Evolutionary conservation across 2,797 vertebrate genomes (phyloP).

Genomic region (Anguilla pacifica): DNA sequence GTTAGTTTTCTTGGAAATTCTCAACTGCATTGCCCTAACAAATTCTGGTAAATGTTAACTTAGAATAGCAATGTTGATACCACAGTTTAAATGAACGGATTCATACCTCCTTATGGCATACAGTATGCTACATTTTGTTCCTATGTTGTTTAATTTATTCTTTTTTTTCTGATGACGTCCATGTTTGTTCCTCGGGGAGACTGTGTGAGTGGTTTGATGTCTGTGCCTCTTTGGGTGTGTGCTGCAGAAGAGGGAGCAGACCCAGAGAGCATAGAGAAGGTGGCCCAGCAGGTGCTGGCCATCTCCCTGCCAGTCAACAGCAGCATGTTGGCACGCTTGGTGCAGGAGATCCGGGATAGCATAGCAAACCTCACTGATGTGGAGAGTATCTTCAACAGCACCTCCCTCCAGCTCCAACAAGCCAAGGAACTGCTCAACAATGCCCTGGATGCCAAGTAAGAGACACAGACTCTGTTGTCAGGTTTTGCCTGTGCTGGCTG

Average conservation of each 20-base stretch:
- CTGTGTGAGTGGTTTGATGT: not conserved
- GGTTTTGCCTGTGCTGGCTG: not conserved
- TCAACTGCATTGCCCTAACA: not conserved
- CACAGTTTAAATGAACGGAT: not conserved
- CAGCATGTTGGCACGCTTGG: conserved; percentile 59
- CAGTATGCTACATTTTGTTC: not conserved
- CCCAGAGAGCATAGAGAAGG: conserved; percentile 81
- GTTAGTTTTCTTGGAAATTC: not conserved
- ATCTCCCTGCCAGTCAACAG: conserved; percentile 78
- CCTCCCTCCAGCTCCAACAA: conserved; percentile 62
- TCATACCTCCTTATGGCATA: not conserved
- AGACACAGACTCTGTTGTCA: not conserved
- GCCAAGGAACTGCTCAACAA: conserved; percentile 70
- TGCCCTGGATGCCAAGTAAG: conserved; percentile 77
- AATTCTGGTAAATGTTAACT: not conserved
- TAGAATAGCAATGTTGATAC: not conserved
- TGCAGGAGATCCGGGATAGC: conserved; percentile 73
- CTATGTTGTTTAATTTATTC: not conserved
- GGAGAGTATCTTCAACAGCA: conserved; percentile 72
- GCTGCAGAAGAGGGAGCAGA: conserved; percentile 83
- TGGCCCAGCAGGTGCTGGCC: conserved; percentile 77
- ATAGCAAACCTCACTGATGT: conserved; percentile 73
- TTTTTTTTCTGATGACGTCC: not conserved
- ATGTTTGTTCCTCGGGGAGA: not conserved
- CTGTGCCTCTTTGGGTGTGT: conserved; percentile 21